Evolutionary conservation across 2,888 invertebrate genomes (phyloP), one percentile per base, ranked within the genome.

Genomic region (Acleris sparsana): DNA sequence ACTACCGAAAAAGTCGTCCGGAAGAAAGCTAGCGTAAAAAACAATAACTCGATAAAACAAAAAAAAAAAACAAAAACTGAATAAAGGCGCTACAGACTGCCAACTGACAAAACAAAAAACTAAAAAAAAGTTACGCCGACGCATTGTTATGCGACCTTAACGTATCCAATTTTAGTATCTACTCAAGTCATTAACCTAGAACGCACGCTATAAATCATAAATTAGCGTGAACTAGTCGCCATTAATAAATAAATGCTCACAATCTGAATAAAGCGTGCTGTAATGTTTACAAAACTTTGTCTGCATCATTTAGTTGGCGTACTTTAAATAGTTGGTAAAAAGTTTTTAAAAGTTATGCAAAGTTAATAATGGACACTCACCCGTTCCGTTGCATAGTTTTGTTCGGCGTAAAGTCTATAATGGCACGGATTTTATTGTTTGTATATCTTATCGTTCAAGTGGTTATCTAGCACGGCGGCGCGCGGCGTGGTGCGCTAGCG

Each of bases 401-500:
- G 78, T 76, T 79, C 81, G 83, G 79, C 76, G 77, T 72, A 75
- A 72, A 69, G 73, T 76, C 72, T 71, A 76, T 76, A 77, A 76
- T 81, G 74, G 75, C 81, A 84, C 84, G 80, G 79, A 75, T 79
- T 78, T 79, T 84, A 79, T 80, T 79, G 74, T 79, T 76, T 80
- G 77, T 83, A 77, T 89, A 86, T 88, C 87, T 92, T 91, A 91
- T 91, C 89, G 84, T 80, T 79, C 72, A 79, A 78, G 75, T 78
- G 75, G 81, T 86, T 88, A 85, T 86, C 85, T 86, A 77, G 80
- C 80, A 80, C 81, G 83, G 76, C 77, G 73, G 76, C 77, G 73
- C 75, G 78, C 79, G 77, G 82, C 80, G 77, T 80, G 72, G 77
- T 78, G 86, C 85, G 88, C 88, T 79, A 73, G 80, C 83, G 83